Evolutionary conservation across 2,888 invertebrate genomes (phyloP), one percentile per base, ranked within the genome.

Genomic region (Cantharis nigra): DNA sequence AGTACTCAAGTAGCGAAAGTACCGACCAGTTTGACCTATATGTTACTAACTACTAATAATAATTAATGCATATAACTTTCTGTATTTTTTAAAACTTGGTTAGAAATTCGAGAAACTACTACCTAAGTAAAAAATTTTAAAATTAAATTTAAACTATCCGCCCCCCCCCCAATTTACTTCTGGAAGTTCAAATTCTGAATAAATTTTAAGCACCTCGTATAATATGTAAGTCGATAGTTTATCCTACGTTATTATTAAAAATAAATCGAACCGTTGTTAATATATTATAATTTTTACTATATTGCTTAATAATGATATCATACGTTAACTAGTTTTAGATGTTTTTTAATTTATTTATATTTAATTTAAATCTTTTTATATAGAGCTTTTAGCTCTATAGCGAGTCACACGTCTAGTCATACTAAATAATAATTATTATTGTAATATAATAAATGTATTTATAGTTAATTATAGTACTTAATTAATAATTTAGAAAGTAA

Each of bases 321-420:
- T 33, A 13, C 74, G 81, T 80, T 81, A 79, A 79, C 81, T 81
- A 80, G 81, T 81, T 80, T 67, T 80, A 81, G 78, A 76, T 33
- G 69, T 63, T 78, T 79, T 78, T 64, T 79, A 65, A 78, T 81
- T 81, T 74, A 70, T 76, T 74, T 80, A 71, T 70, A 74, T 77
- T 81, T 77, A 74, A 72, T 80, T 78, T 28, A 70, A 69, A 20
- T 28, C 33, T 33, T 33, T 72, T 81, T 79, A 69, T 77, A 77
- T 78, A 71, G 79, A 77, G 77, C 76, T 64, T 63, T 13, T 49
- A n/a, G 72, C 75, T 75, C 79, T 76, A 77, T 71, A 77, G 73
- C 72, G 80, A 80, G 80, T 81, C 81, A 75, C 69, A 80, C 33
- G 65, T 80, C 81, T 81, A 81, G 81, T 81, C 81, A 81, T 63